A percentile compares a stretch with the other conserved stretches of the same genome.
Evolutionary conservation across 1,140 invertebrate genomes (phyloP).

Genomic region (Psix sp.): DNA sequence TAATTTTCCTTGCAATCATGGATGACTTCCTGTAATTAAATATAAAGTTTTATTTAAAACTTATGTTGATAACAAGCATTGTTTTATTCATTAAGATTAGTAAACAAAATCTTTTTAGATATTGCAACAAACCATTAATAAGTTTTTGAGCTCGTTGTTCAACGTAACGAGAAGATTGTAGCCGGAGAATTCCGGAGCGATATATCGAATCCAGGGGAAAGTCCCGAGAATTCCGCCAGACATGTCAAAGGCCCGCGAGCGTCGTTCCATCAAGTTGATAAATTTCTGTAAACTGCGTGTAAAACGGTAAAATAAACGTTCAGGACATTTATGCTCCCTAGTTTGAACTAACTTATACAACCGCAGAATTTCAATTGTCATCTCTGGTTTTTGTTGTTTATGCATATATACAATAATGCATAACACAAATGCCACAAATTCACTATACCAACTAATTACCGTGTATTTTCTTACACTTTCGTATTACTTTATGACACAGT

Average conservation of each 20-base stretch:
- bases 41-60: neutral
- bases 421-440: constrained; percentile 3
- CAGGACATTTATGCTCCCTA: constrained; percentile 3
- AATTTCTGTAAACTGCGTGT: constrained; percentile 77
- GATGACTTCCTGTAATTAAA: constrained; percentile 77
- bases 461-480: constrained; percentile 18
- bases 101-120: too few relatives aligned
- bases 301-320: constrained; percentile 16
- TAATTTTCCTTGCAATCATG: constrained; percentile 79
- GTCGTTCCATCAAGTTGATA: constrained; percentile 80
- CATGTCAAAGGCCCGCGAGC: constrained; percentile 83
- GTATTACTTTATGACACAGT: constrained; percentile 9
- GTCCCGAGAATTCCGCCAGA: constrained; percentile 82
- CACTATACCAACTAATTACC: constrained; percentile 8
- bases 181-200: constrained; percentile 82
- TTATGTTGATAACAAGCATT: too few relatives aligned
- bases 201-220: constrained; percentile 83
- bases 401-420: neutral
- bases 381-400: constrained; percentile 4
- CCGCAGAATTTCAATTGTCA: neutral
- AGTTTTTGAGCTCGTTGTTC: constrained; percentile 79
- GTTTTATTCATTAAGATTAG: too few relatives aligned
- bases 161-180: constrained; percentile 82
- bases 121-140: constrained; percentile 77
- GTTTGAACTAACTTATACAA: constrained; percentile 7